Conservation (phyloP, 2,888 invertebrate species). For the Dryadula phaetusa region DNA sequence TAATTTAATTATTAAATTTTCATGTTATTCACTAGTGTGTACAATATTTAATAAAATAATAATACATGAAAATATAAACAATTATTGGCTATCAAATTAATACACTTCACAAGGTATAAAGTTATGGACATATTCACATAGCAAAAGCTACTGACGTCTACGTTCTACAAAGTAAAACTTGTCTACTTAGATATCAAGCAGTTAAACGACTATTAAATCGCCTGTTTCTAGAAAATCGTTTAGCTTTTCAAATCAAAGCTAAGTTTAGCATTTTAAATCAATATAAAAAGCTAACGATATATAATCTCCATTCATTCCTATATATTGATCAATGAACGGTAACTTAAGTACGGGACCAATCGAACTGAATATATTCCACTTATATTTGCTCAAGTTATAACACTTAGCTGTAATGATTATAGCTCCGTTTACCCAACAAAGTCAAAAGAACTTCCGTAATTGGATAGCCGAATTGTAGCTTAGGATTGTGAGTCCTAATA, state of each 20-base stretch:
- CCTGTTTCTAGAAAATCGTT: background rate
- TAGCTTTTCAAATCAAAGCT: constrained; percentile 2
- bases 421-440: constrained; percentile 65
- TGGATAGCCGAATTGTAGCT: constrained; percentile 57
- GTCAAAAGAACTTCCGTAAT: constrained; percentile 68
- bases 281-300: background rate
- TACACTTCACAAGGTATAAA: too few relatives aligned
- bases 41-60: too few relatives aligned
- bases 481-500: constrained; percentile 23
- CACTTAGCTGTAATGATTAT: constrained; percentile 71
- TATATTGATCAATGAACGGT: background rate
- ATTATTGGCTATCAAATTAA: too few relatives aligned
- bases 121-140: background rate
- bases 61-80: too few relatives aligned
- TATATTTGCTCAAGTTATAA: constrained; percentile 41
- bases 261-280: too few relatives aligned
- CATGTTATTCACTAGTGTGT: too few relatives aligned
- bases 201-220: background rate
- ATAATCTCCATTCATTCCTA: background rate
- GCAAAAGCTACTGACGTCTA: background rate
- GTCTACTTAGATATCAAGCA: background rate
- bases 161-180: constrained; percentile 3
- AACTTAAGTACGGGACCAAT: constrained; percentile 29
- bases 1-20: too few relatives aligned
- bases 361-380: constrained; percentile 39